phyloP scores from a whole-genome alignment of 2,888 invertebrate genomes.

The Germaria angustata region DNA sequence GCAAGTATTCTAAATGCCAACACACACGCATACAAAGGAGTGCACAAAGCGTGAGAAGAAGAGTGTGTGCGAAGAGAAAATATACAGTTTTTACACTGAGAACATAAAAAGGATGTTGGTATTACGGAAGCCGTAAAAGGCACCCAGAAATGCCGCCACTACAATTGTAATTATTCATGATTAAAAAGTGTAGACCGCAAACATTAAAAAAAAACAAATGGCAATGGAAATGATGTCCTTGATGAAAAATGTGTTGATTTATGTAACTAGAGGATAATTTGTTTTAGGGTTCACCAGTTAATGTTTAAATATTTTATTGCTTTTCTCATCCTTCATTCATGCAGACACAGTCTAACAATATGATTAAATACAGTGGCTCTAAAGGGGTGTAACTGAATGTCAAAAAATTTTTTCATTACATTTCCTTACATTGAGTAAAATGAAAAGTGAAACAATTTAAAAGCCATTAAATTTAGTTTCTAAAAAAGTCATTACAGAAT shows the following conservation, averaged over 20 bases:
- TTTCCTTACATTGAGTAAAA: not conserved
- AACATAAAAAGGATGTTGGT: constrained; percentile 13
- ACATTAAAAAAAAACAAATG: not conserved
- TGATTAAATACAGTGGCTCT: constrained; percentile 30
- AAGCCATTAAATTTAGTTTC: constrained; percentile 49
- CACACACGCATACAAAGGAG: not conserved
- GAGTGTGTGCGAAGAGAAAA: not conserved
- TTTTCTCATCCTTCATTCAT: not conserved
- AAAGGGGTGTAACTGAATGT: constrained; percentile 38
- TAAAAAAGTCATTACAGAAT: constrained; percentile 36
- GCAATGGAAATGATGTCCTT: constrained; percentile 39
- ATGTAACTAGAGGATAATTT: constrained; percentile 46
- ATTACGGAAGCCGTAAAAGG: constrained; percentile 27
- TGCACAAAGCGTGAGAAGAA: not conserved
- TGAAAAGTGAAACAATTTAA: constrained; percentile 52
- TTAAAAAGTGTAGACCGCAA: constrained; percentile 53
- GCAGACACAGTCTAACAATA: not conserved
- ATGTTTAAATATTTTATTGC: constrained; percentile 20
- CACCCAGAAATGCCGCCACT: constrained; percentile 26
- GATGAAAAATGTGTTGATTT: constrained; percentile 63
- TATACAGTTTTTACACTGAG: not conserved
- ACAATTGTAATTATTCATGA: constrained; percentile 59
- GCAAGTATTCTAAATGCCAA: not conserved
- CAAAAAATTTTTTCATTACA: not conserved
- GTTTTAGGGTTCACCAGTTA: constrained; percentile 24